Conservation (phyloP, 2,888 invertebrate species). For the Spatulosminthurus flaviceps region DNA sequence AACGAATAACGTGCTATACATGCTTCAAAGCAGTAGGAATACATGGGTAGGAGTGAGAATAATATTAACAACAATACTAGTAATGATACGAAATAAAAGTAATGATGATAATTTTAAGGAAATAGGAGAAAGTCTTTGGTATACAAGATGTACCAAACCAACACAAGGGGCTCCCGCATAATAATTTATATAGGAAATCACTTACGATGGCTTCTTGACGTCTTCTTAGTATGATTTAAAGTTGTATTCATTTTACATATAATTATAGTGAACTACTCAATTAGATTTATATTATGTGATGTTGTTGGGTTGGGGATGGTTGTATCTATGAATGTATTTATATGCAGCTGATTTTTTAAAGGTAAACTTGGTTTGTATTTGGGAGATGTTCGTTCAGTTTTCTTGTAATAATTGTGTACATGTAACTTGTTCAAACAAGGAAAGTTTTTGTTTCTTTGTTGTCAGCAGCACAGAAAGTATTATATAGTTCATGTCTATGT, state of each 20-base stretch:
- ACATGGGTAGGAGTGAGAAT: neutral
- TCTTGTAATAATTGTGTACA: slow-evolving; percentile 3
- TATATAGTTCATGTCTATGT: neutral
- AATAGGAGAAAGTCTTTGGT: slow-evolving; percentile 38
- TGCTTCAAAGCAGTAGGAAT: no score
- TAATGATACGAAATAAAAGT: neutral
- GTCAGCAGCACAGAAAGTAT: neutral
- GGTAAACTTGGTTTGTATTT: slow-evolving; percentile 2
- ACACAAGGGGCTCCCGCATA: slow-evolving; percentile 26
- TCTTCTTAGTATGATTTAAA: slow-evolving; percentile 20
- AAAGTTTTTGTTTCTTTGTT: neutral
- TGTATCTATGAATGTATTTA: slow-evolving; percentile 26
- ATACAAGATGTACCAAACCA: slow-evolving; percentile 46
- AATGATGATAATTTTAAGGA: slow-evolving; percentile 12
- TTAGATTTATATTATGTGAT: slow-evolving; percentile 20
- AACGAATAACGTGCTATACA: no score
- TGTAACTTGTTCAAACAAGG: neutral
- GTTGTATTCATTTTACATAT: slow-evolving; percentile 16
- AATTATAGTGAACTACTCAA: slow-evolving; percentile 22
- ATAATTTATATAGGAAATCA: slow-evolving; percentile 23
- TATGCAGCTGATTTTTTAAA: neutral
- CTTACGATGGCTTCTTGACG: slow-evolving; percentile 36
- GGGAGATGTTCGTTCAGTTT: neutral
- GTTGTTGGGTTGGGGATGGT: slow-evolving; percentile 23
- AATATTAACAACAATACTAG: slow-evolving; percentile 29